Percentiles rank a stretch among this genome's conserved stretches.
Evolutionary conservation across 2,888 invertebrate species (phyloP).

Genomic region (Macrosoma leucophasiata): DNA sequence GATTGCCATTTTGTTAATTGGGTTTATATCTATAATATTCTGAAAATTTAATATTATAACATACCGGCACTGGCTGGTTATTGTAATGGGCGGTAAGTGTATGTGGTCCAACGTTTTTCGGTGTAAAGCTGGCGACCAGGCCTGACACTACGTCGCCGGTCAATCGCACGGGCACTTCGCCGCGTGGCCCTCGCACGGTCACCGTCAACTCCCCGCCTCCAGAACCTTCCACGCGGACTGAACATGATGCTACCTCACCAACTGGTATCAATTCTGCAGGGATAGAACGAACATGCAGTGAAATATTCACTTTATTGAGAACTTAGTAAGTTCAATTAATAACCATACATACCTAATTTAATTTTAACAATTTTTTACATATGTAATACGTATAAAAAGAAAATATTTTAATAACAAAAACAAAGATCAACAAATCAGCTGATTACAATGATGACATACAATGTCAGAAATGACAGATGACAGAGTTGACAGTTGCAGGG

Average conservation of each 20-base stretch:
- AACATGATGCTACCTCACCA: constrained; percentile 75
- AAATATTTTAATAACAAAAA: too few relatives aligned
- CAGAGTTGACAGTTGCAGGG: too few relatives aligned
- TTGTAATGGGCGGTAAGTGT: constrained; percentile 94
- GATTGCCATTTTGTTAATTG: too few relatives aligned
- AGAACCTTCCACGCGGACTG: constrained; percentile 70
- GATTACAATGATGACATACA: too few relatives aligned
- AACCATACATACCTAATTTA: not conserved
- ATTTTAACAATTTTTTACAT: constrained; percentile 1
- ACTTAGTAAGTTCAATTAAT: too few relatives aligned
- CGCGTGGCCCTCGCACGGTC: constrained; percentile 90
- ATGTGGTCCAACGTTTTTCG: constrained; percentile 94
- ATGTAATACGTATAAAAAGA: constrained; percentile 11
- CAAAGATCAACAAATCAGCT: too few relatives aligned
- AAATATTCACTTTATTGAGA: too few relatives aligned
- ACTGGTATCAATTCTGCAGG: constrained; percentile 86
- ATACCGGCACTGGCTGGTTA: constrained; percentile 85
- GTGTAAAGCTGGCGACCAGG: constrained; percentile 93
- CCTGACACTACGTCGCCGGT: constrained; percentile 92
- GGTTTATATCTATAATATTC: too few relatives aligned
- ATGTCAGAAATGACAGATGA: too few relatives aligned
- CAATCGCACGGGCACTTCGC: constrained; percentile 91
- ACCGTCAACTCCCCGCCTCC: constrained; percentile 89
- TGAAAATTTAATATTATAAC: too few relatives aligned
- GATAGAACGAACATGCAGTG: too few relatives aligned